Percentiles rank a stretch among this genome's conserved stretches.
Evolutionary conservation across 2,888 invertebrate genomes (phyloP).

Genomic region (Phengaris arion): DNA sequence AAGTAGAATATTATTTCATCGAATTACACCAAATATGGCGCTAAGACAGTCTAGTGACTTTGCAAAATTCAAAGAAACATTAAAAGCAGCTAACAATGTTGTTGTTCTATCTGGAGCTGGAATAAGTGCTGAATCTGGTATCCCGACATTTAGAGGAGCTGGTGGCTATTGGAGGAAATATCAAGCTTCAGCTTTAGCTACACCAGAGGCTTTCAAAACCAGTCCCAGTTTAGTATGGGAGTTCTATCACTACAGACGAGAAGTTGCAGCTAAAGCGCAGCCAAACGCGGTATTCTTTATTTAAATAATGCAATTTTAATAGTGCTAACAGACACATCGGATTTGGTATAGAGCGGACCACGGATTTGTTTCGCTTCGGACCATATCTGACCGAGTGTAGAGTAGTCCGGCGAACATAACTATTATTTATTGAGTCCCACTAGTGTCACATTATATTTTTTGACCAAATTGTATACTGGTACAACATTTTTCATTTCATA

Average conservation of each 20-base stretch:
- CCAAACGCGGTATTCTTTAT: constrained; percentile 82
- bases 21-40: constrained; percentile 44
- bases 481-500: constrained; percentile 19
- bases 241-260: constrained; percentile 92
- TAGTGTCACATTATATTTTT: no score
- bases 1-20: constrained; percentile 36
- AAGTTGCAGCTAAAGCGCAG: constrained; percentile 84
- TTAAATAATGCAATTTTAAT: not conserved
- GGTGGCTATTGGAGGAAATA: constrained; percentile 91
- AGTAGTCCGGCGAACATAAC: no score
- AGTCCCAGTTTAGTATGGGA: constrained; percentile 93
- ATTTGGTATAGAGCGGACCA: no score
- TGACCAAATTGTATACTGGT: not conserved
- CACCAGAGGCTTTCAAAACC: constrained; percentile 84
- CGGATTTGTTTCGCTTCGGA: no score
- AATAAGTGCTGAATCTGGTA: constrained; percentile 90
- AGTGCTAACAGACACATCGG: no score
- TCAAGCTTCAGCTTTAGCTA: constrained; percentile 82
- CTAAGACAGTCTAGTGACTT: constrained; percentile 62
- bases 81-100: constrained; percentile 81
- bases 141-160: constrained; percentile 91
- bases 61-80: constrained; percentile 75
- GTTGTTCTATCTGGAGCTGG: constrained; percentile 88
- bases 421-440: no score
- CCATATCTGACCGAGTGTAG: no score